Evolutionary conservation across 2,888 invertebrate genomes (phyloP).

Genomic region (Leuctra nigra): DNA sequence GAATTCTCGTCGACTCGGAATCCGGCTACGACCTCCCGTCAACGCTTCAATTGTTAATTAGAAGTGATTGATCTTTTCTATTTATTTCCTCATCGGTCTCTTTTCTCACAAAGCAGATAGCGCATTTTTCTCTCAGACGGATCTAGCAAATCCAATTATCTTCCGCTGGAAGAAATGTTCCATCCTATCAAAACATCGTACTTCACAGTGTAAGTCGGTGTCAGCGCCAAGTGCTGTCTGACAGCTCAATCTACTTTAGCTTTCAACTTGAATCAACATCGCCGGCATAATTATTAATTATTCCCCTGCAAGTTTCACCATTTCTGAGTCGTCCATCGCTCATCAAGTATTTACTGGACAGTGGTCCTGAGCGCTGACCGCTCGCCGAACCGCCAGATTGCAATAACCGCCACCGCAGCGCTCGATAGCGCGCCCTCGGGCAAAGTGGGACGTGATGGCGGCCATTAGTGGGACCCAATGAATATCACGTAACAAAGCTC

Average conservation of each 20-base stretch:
- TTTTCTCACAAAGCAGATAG: no score
- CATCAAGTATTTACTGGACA: background rate
- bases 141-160: conserved; percentile 1
- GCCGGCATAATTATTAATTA: conserved; percentile 8
- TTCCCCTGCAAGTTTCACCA: background rate
- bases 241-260: background rate
- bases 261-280: background rate
- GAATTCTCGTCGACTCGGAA: no score
- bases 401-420: no score
- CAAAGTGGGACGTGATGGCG: no score
- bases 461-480: no score
- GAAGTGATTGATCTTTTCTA: background rate
- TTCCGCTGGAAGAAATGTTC: no score
- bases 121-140: background rate
- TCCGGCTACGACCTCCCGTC: no score
- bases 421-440: no score
- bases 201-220: background rate
- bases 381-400: no score
- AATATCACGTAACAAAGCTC: no score
- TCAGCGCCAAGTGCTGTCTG: background rate
- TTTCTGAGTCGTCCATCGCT: no score
- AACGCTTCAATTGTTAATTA: background rate
- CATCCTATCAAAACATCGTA: conserved; percentile 5
- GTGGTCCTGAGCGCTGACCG: no score
- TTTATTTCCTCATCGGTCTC: background rate